Evolutionary conservation across 2,797 vertebrate genomes (phyloP).

Genomic region (Hippocampus kuda): DNA sequence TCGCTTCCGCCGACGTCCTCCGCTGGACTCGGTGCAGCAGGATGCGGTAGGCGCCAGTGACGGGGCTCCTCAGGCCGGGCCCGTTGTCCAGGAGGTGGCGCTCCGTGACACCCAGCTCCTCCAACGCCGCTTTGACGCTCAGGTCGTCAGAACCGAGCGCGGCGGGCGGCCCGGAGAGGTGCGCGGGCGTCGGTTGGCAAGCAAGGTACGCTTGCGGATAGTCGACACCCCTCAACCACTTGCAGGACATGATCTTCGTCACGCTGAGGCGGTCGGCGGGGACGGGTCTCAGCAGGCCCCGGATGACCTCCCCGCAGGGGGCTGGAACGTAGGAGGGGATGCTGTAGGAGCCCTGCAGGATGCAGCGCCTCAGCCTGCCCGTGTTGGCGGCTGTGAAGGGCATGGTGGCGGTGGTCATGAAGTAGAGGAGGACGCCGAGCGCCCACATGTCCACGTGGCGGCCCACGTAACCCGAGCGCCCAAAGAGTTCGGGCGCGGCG

Average conservation of each 20-base stretch:
- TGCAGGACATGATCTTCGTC: slow-evolving; percentile 44
- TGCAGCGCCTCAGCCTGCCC: slow-evolving; percentile 45
- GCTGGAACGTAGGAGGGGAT: slow-evolving; percentile 52
- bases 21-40: slow-evolving; percentile 61
- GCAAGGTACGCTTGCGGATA: slow-evolving; percentile 42
- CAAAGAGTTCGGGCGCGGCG: slow-evolving; percentile 67
- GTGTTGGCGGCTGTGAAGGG: slow-evolving; percentile 59
- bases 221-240: slow-evolving; percentile 57
- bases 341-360: slow-evolving; percentile 59
- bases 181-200: slow-evolving; percentile 33
- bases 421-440: slow-evolving; percentile 66
- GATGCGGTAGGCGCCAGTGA: slow-evolving; percentile 62
- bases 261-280: slow-evolving; percentile 53
- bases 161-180: slow-evolving; percentile 35
- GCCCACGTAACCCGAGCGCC: slow-evolving; percentile 53
- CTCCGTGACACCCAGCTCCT: slow-evolving; percentile 55
- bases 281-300: slow-evolving; percentile 48
- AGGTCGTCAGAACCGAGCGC: slow-evolving; percentile 48
- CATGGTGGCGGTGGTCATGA: slow-evolving; percentile 61
- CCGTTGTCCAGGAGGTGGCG: slow-evolving; percentile 50
- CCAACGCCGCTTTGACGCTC: slow-evolving; percentile 46
- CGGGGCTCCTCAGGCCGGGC: slow-evolving; percentile 46
- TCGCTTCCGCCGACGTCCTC: slow-evolving; percentile 41
- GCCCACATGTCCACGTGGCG: slow-evolving; percentile 63
- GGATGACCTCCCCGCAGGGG: slow-evolving; percentile 57